Percentiles rank a stretch among this genome's conserved stretches.
These are phyloP conservation scores for Drosophila lini DNA, from an alignment of 1,140 invertebrate genomes.

Conservation along the genomic window DNA sequence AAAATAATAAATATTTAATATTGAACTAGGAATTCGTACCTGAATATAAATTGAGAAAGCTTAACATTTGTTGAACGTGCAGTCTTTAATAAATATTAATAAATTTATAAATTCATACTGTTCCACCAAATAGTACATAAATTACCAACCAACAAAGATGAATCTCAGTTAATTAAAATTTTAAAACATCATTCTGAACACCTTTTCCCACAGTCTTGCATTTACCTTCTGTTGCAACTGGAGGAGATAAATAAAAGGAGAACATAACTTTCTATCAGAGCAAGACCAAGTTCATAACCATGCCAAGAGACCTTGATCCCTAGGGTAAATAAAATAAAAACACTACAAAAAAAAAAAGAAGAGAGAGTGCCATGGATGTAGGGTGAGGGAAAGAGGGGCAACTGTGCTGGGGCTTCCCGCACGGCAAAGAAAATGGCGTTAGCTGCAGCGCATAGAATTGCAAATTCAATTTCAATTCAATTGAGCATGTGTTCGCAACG, in stretches of 20 bases:
- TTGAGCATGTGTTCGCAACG: constrained; percentile 80
- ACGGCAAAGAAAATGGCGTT: constrained; percentile 79
- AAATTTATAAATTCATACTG: too few relatives aligned
- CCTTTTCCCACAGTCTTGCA: too few relatives aligned
- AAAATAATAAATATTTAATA: neutral
- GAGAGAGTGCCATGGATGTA: constrained; percentile 6
- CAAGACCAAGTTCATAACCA: constrained; percentile 30
- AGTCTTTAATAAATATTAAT: neutral
- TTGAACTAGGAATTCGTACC: too few relatives aligned
- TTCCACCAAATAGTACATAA: too few relatives aligned
- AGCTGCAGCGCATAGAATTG: constrained; percentile 80
- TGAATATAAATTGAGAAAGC: neutral
- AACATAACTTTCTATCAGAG: constrained; percentile 18
- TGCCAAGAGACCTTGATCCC: constrained; percentile 19
- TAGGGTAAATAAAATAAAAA: constrained; percentile 42
- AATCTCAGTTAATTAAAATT: neutral
- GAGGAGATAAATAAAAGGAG: neutral
- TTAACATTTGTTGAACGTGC: neutral
- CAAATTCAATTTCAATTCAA: constrained; percentile 83
- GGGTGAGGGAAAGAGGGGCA: neutral
- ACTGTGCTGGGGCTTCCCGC: constrained; percentile 43
- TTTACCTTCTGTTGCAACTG: neutral
- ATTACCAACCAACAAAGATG: too few relatives aligned
- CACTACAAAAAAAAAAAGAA: constrained; percentile 11
- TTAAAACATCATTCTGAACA: too few relatives aligned